phyloP scores from a whole-genome alignment of 2,797 vertebrate species.

The Sebastes nivosus region DNA sequence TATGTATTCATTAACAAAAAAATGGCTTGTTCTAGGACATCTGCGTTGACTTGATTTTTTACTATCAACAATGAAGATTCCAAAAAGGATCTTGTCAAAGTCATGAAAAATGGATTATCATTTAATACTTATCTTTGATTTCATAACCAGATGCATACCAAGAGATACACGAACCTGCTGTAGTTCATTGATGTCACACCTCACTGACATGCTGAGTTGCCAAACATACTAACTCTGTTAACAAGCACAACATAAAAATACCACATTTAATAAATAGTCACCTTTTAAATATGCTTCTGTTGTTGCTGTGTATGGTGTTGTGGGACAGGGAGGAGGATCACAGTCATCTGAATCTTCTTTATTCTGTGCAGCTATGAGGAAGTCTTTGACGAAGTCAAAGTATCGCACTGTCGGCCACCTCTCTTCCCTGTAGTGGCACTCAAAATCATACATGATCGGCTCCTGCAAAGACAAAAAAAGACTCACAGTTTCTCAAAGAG shows the following conservation, averaged over 20 bases:
- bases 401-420: constrained; percentile 77
- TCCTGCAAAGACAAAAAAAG: constrained; percentile 64
- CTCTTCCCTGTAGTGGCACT: constrained; percentile 82
- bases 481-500: background rate
- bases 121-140: background rate
- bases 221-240: too few species aligned
- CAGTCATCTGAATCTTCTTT: constrained; percentile 69
- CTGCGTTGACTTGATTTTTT: background rate
- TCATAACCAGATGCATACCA: too few species aligned
- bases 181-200: background rate
- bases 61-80: background rate
- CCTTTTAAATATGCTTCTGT: constrained; percentile 47
- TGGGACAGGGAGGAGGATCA: constrained; percentile 79
- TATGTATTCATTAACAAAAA: background rate
- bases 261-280: constrained; percentile 4
- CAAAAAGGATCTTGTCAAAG: background rate
- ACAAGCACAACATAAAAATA: background rate
- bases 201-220: too few species aligned
- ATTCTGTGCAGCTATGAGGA: constrained; percentile 75
- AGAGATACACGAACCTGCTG: too few species aligned
- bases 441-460: constrained; percentile 76
- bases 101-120: background rate
- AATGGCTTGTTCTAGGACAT: background rate
- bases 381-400: constrained; percentile 81
- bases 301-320: constrained; percentile 49